Percentiles rank a stretch among this genome's conserved stretches.
Evolutionary conservation across 2,113 vertebrate species (phyloP).

Genomic region (Centrocercus urophasianus): DNA sequence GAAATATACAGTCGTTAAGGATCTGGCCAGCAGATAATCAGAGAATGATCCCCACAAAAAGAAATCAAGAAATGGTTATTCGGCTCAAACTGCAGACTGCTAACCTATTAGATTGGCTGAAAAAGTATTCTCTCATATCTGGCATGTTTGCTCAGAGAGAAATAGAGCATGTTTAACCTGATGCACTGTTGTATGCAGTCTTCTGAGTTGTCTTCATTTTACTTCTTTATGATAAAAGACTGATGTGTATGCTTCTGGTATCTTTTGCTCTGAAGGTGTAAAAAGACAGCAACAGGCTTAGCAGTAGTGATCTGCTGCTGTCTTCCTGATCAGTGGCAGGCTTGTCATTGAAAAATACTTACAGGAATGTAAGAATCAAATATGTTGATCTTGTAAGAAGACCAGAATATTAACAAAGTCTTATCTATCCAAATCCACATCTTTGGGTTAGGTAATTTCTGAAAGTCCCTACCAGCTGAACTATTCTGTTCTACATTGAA

Average conservation of each 20-base stretch:
- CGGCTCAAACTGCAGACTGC: background rate
- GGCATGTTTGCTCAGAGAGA: background rate
- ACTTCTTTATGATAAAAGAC: background rate
- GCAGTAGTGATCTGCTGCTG: background rate
- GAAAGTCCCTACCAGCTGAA: background rate
- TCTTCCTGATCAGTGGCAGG: background rate
- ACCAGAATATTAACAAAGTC: background rate
- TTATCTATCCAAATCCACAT: background rate
- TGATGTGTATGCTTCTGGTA: accelerated
- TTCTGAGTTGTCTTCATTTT: background rate
- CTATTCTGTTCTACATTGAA: background rate
- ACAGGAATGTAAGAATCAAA: background rate
- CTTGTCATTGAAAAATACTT: background rate
- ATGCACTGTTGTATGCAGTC: background rate
- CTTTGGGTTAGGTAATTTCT: background rate
- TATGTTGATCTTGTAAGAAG: background rate
- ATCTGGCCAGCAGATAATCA: background rate
- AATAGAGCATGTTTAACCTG: background rate
- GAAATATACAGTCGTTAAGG: background rate
- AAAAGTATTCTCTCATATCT: background rate
- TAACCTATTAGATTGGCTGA: background rate
- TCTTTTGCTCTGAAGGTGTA: background rate
- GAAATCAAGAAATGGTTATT: background rate
- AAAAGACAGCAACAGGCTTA: background rate
- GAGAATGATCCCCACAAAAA: background rate